Evolutionary conservation across 2,113 vertebrate genomes (phyloP).

Genomic region (Ifrita kowaldi): DNA sequence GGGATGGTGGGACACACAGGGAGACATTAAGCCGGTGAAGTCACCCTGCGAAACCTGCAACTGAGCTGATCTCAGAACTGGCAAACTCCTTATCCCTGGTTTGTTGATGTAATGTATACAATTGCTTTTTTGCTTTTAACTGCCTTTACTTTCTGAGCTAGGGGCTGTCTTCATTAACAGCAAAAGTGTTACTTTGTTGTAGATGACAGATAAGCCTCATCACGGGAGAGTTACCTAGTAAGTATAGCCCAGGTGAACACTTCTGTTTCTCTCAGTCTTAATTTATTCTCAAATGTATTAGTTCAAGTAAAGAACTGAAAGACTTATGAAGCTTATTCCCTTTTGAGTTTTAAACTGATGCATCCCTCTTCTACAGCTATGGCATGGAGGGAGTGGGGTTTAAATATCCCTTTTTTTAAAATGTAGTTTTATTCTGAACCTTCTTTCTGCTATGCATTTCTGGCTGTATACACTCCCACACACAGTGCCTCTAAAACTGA

Average conservation of each 20-base stretch:
- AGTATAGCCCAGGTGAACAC: constrained; percentile 88
- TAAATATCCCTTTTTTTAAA: neutral
- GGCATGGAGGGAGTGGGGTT: constrained; percentile 53
- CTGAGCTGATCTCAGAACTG: constrained; percentile 29
- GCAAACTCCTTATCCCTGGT: constrained; percentile 50
- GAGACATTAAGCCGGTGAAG: neutral
- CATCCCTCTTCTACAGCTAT: constrained; percentile 45
- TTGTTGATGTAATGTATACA: constrained; percentile 68
- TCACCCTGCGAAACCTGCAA: neutral
- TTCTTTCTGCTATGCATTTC: constrained; percentile 20
- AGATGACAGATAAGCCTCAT: constrained; percentile 91
- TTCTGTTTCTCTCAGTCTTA: constrained; percentile 80
- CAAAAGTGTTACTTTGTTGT: constrained; percentile 94
- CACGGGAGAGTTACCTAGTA: constrained; percentile 89
- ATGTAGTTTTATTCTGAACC: constrained; percentile 19
- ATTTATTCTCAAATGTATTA: constrained; percentile 71
- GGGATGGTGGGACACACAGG: constrained; percentile 41
- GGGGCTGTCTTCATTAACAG: constrained; percentile 86
- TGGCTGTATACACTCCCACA: neutral
- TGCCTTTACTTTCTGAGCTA: constrained; percentile 79
- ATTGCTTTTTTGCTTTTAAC: constrained; percentile 79
- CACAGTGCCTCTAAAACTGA: neutral
- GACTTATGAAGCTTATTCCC: neutral
- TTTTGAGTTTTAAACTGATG: constrained; percentile 52
- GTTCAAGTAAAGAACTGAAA: constrained; percentile 64